Evolutionary conservation across 2,888 invertebrate species (phyloP).

Genomic region (Epistrophe grossulariae): DNA sequence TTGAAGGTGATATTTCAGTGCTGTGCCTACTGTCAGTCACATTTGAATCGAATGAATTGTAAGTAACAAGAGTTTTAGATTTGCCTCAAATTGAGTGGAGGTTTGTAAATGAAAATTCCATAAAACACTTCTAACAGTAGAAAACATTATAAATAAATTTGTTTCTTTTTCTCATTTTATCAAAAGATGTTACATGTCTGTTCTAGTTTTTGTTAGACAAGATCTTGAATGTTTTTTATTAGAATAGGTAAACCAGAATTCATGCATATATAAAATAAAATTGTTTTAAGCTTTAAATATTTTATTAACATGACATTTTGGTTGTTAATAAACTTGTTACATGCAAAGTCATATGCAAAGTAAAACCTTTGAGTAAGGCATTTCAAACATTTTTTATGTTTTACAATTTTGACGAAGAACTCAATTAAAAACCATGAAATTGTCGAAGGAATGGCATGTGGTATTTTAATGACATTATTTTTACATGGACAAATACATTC

Average conservation of each 20-base stretch:
- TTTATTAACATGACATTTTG: constrained; percentile 15
- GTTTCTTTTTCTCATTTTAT: not conserved
- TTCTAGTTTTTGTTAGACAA: not conserved
- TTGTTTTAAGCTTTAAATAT: not conserved
- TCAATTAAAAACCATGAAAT: constrained; percentile 23
- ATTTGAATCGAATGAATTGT: not conserved
- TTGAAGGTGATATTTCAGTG: not conserved
- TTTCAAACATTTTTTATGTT: not conserved
- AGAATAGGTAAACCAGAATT: not conserved
- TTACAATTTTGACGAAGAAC: constrained; percentile 1
- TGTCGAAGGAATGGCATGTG: constrained; percentile 18
- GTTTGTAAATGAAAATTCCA: not conserved
- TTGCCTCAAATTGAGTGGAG: not conserved
- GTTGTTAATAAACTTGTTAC: constrained; percentile 24
- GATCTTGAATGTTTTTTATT: not conserved
- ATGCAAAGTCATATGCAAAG: constrained; percentile 24
- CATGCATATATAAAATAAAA: not conserved
- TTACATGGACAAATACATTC: not conserved
- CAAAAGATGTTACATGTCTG: not conserved
- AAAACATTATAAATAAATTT: not conserved
- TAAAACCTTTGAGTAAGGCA: not conserved
- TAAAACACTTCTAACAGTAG: not conserved
- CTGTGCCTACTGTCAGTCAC: not conserved
- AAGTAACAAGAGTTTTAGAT: constrained; percentile 5
- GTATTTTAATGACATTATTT: constrained; percentile 13